A percentile compares a stretch with the other conserved stretches of the same genome.
phyloP scores from a whole-genome alignment of 2,888 invertebrate genomes.

The Lymantria monacha region DNA sequence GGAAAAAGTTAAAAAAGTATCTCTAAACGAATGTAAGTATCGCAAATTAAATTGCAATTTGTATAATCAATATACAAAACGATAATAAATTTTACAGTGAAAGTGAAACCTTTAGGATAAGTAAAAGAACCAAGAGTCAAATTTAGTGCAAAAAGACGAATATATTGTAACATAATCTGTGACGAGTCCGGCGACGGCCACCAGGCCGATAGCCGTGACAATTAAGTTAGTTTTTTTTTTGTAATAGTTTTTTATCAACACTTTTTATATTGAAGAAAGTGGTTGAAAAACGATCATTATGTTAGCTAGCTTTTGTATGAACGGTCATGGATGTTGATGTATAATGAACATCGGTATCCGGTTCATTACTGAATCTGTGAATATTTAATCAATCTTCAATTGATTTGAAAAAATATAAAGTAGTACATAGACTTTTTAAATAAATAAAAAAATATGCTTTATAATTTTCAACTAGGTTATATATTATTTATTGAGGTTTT shows the following conservation, averaged over 20 bases:
- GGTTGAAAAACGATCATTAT: constrained; percentile 60
- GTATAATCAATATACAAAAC: constrained; percentile 40
- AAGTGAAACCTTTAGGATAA: constrained; percentile 55
- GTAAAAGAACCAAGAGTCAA: constrained; percentile 40
- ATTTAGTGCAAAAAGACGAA: constrained; percentile 34
- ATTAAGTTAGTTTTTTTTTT: constrained; percentile 75
- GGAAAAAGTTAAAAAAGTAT: no score
- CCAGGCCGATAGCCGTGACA: constrained; percentile 59
- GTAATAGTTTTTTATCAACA: constrained; percentile 38
- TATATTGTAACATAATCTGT: constrained; percentile 37
- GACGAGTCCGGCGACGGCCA: constrained; percentile 27
- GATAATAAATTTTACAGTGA: constrained; percentile 60
- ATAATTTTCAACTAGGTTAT: no score
- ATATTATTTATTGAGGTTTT: no score
- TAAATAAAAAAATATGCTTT: no score
- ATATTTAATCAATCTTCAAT: constrained; percentile 40
- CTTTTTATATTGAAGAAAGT: constrained; percentile 64
- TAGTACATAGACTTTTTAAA: no score
- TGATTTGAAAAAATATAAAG: constrained; percentile 9
- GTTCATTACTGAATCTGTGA: constrained; percentile 28
- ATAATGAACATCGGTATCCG: constrained; percentile 27
- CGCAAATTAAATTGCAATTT: constrained; percentile 42
- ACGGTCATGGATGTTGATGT: constrained; percentile 34
- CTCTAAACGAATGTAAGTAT: constrained; percentile 4
- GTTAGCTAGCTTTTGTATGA: constrained; percentile 49